These are phyloP conservation scores for Burhinus oedicnemus DNA, from an alignment of 2,113 vertebrate species.

Conservation along the genomic window DNA sequence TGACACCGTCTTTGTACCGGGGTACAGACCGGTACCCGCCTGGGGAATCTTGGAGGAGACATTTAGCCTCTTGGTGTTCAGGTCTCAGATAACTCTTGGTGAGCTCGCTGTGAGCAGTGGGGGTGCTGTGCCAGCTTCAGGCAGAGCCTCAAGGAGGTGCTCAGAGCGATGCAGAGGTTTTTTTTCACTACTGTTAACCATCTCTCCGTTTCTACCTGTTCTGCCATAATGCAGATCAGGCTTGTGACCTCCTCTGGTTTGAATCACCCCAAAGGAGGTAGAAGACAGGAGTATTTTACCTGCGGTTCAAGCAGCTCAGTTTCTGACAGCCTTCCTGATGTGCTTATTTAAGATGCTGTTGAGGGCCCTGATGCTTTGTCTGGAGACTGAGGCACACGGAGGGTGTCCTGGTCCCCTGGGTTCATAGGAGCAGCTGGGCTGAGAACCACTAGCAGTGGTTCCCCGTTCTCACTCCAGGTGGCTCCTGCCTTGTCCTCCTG, in stretches of 20 bases:
- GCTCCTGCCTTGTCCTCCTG: background rate
- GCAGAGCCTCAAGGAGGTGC: background rate
- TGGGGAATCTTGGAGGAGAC: background rate
- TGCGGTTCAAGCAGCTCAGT: background rate
- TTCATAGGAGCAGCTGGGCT: background rate
- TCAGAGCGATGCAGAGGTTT: background rate
- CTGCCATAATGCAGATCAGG: background rate
- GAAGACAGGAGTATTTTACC: background rate
- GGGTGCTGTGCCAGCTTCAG: background rate
- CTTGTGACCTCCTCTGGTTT: background rate
- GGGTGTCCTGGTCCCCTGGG: background rate
- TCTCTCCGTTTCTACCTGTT: background rate
- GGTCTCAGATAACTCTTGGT: background rate
- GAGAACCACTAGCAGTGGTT: background rate
- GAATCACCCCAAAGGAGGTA: background rate
- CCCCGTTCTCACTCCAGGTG: background rate
- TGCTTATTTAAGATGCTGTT: background rate
- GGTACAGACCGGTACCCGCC: background rate
- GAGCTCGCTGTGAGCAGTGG: background rate
- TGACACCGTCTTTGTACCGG: background rate
- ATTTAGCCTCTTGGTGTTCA: background rate
- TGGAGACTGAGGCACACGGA: background rate
- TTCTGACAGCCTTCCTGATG: background rate
- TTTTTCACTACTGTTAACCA: background rate
- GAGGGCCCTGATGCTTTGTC: background rate